Percentiles rank a stretch among this genome's conserved stretches.
phyloP scores from a whole-genome alignment of 2,888 invertebrate species.

The Doris montereyensis region DNA sequence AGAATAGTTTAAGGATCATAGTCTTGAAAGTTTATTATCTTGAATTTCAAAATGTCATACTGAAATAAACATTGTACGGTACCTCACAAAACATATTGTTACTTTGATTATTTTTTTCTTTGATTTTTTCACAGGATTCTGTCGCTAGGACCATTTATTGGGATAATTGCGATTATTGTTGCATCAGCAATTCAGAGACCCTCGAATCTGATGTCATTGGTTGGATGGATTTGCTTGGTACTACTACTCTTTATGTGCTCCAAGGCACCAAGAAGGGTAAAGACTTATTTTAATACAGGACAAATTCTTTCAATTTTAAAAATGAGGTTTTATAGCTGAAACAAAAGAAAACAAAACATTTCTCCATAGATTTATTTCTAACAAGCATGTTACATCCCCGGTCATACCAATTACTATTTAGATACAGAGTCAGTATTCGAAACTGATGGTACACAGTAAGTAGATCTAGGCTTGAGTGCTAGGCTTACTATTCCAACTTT shows the following conservation, averaged over 20 bases:
- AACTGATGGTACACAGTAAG: too few relatives aligned
- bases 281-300: too few relatives aligned
- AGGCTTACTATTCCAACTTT: too few relatives aligned
- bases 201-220: conserved; percentile 80
- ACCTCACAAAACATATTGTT: neutral
- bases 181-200: conserved; percentile 77
- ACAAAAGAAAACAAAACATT: too few relatives aligned
- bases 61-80: neutral
- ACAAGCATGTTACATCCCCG: too few relatives aligned
- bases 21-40: neutral
- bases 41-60: neutral
- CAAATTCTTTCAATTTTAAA: too few relatives aligned
- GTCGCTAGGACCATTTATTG: conserved; percentile 74
- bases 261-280: conserved; percentile 54
- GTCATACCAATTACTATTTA: too few relatives aligned
- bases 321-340: too few relatives aligned
- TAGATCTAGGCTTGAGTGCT: too few relatives aligned
- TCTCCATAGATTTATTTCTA: too few relatives aligned
- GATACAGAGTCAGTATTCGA: too few relatives aligned
- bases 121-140: conserved; percentile 58
- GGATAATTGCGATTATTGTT: conserved; percentile 77
- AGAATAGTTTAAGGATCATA: neutral
- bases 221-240: conserved; percentile 80
- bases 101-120: neutral
- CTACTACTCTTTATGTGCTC: conserved; percentile 78